These are phyloP conservation scores for Phalacrocorax carbo DNA, from an alignment of 2,113 vertebrate genomes.

Conservation along the genomic window DNA sequence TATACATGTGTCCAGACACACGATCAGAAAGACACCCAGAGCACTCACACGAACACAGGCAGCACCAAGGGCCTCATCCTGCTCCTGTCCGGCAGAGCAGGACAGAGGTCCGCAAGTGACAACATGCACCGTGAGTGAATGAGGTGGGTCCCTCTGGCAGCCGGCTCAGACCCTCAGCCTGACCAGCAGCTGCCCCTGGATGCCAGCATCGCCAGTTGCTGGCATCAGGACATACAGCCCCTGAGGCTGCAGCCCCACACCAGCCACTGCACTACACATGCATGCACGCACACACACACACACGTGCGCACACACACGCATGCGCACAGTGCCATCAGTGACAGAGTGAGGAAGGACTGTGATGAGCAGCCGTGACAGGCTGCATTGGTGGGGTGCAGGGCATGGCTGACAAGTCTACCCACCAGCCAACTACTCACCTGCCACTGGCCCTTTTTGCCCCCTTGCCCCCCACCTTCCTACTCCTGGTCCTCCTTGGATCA, in stretches of 20 bases:
- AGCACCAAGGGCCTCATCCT: neutral
- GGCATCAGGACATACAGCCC: neutral
- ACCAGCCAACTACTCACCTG: neutral
- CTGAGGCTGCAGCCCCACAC: neutral
- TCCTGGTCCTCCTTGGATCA: neutral
- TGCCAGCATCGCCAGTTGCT: neutral
- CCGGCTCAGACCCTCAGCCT: neutral
- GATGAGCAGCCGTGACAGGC: accelerated
- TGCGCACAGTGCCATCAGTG: neutral
- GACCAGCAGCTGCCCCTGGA: neutral
- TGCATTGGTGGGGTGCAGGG: accelerated
- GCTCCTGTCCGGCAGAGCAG: neutral
- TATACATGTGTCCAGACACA: accelerated
- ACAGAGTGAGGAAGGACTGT: neutral
- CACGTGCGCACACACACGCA: too few species aligned
- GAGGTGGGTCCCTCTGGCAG: too few species aligned
- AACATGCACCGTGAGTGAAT: neutral
- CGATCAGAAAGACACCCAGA: neutral
- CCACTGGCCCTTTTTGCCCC: neutral
- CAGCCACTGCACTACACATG: neutral
- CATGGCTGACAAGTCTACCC: too few species aligned
- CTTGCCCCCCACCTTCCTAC: neutral
- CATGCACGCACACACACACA: too few species aligned
- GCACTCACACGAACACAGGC: neutral
- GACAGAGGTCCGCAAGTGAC: neutral